Conservation (phyloP, 2,113 vertebrate genomes). For the Dasyurus viverrinus region DNA sequence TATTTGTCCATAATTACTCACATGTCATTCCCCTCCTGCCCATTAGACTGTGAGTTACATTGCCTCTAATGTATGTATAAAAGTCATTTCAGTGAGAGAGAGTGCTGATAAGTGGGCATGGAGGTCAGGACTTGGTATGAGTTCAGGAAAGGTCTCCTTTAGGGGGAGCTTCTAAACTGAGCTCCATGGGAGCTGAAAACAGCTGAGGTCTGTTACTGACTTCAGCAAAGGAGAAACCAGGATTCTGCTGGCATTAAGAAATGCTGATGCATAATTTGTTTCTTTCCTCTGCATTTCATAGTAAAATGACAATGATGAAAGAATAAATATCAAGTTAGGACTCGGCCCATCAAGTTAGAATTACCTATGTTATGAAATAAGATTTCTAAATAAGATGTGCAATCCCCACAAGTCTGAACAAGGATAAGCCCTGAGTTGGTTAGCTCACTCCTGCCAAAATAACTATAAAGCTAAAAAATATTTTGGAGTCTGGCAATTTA, state of each 20-base stretch:
- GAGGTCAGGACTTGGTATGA: background rate
- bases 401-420: background rate
- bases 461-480: background rate
- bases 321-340: background rate
- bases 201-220: background rate
- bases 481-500: background rate
- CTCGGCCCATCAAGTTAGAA: background rate
- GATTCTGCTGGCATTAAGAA: background rate
- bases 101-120: background rate
- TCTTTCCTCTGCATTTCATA: background rate
- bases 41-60: background rate
- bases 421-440: background rate
- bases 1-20: background rate
- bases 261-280: background rate
- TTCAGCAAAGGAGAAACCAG: background rate
- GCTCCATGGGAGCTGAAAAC: background rate
- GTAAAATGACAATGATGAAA: background rate
- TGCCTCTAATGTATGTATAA: background rate
- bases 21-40: background rate
- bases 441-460: background rate
- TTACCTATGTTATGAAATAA: background rate
- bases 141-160: background rate
- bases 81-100: background rate
- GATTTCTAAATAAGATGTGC: background rate
- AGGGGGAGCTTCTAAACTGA: background rate